Evolutionary conservation across 2,888 invertebrate species (phyloP).

Genomic region (Torymus texanus): DNA sequence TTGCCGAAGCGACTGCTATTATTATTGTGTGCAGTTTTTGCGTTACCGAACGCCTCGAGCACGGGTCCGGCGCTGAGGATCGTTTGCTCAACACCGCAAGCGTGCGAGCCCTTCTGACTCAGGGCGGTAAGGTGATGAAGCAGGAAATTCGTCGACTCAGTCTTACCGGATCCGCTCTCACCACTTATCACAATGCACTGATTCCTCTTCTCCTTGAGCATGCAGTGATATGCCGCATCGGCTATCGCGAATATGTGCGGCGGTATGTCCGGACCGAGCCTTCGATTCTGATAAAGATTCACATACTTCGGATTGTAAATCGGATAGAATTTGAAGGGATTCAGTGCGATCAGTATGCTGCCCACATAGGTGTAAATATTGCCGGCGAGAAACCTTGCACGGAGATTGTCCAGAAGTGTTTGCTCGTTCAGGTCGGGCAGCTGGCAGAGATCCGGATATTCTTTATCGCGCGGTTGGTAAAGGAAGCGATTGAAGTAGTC

Average conservation of each 20-base stretch:
- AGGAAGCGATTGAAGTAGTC: slow-evolving; percentile 94
- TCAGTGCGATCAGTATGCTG: slow-evolving; percentile 95
- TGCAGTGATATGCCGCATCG: slow-evolving; percentile 94
- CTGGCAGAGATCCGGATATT: slow-evolving; percentile 97
- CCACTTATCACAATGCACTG: slow-evolving; percentile 97
- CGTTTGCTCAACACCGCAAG: slow-evolving; percentile 97
- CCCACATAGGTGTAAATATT: slow-evolving; percentile 98
- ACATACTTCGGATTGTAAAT: slow-evolving; percentile 99
- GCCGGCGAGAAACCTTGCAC: slow-evolving; percentile 90
- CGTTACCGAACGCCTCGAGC: slow-evolving; percentile 98
- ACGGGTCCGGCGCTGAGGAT: slow-evolving; percentile 97
- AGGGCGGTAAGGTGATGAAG: slow-evolving; percentile 95
- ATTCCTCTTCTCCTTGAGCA: slow-evolving; percentile 92
- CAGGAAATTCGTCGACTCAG: slow-evolving; percentile 96
- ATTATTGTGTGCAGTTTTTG: slow-evolving; percentile 97
- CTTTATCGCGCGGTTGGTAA: slow-evolving; percentile 93
- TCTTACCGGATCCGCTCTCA: slow-evolving; percentile 97
- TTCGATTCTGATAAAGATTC: slow-evolving; percentile 94
- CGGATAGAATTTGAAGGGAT: slow-evolving; percentile 95
- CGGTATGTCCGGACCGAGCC: slow-evolving; percentile 92
- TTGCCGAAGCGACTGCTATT: slow-evolving; percentile 98
- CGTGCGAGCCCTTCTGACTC: slow-evolving; percentile 95
- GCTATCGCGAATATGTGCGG: slow-evolving; percentile 98
- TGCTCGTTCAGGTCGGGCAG: slow-evolving; percentile 96
- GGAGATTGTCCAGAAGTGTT: slow-evolving; percentile 92